Evolutionary conservation across 2,888 invertebrate genomes (phyloP).

Genomic region (Elgonia sp.): DNA sequence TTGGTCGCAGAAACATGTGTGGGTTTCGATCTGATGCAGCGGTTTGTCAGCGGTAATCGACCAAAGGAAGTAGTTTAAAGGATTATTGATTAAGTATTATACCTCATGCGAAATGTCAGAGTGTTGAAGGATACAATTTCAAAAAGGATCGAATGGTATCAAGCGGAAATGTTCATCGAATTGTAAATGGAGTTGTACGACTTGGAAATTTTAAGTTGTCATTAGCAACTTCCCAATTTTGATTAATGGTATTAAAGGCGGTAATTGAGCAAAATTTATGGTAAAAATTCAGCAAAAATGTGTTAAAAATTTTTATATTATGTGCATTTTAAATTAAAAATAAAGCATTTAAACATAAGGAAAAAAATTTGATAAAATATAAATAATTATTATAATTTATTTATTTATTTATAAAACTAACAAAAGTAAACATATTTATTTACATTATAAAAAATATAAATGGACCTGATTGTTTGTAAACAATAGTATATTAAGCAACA

Average conservation of each 20-base stretch:
- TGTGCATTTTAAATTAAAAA: too few species aligned
- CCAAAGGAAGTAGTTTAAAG: slow-evolving; percentile 29
- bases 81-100: slow-evolving; percentile 35
- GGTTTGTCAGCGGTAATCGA: slow-evolving; percentile 22
- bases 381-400: too few species aligned
- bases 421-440: too few species aligned
- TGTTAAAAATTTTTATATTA: too few species aligned
- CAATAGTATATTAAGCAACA: too few species aligned
- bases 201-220: neutral
- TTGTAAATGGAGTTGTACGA: neutral
- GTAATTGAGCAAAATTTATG: too few species aligned
- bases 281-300: too few species aligned
- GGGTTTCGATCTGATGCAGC: slow-evolving; percentile 11
- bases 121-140: slow-evolving; percentile 6
- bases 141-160: neutral
- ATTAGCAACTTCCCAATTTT: neutral
- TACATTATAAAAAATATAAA: too few species aligned
- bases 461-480: too few species aligned
- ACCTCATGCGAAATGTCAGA: slow-evolving; percentile 1
- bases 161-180: neutral
- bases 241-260: neutral
- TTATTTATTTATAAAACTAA: too few species aligned
- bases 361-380: too few species aligned
- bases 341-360: too few species aligned
- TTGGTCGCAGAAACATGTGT: neutral